phyloP scores from a whole-genome alignment of 2,797 vertebrate species.

The Alfaro cultratus region DNA sequence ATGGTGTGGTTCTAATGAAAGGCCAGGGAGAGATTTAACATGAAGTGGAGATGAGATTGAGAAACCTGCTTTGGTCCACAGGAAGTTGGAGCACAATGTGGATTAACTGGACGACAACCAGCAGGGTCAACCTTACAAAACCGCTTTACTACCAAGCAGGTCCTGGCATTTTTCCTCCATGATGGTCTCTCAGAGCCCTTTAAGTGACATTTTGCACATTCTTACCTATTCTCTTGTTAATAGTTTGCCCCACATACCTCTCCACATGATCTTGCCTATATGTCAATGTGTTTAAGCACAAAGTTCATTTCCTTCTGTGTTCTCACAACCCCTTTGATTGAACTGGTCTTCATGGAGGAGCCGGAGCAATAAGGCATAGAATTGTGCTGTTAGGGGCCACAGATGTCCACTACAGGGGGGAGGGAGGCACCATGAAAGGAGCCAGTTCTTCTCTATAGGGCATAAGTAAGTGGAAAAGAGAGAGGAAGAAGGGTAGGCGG shows the following conservation, averaged over 20 bases:
- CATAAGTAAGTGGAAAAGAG: slow-evolving; percentile 60
- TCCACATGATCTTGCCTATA: slow-evolving; percentile 70
- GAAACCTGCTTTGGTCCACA: slow-evolving; percentile 66
- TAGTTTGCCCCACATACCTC: slow-evolving; percentile 51
- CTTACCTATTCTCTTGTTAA: slow-evolving; percentile 66
- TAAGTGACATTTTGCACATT: slow-evolving; percentile 66
- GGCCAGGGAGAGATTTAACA: slow-evolving; percentile 74
- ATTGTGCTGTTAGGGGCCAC: slow-evolving; percentile 63
- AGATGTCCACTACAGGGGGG: slow-evolving; percentile 70
- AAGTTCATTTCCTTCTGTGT: slow-evolving; percentile 70
- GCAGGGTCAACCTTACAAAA: slow-evolving; percentile 61
- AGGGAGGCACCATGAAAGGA: slow-evolving; percentile 67
- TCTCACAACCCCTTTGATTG: slow-evolving; percentile 68
- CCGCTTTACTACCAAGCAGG: slow-evolving; percentile 44
- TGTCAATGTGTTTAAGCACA: slow-evolving; percentile 66
- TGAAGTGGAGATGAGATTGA: slow-evolving; percentile 74
- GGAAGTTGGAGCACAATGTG: slow-evolving; percentile 70
- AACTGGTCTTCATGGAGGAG: slow-evolving; percentile 62
- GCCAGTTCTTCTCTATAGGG: slow-evolving; percentile 74
- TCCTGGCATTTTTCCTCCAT: slow-evolving; percentile 51
- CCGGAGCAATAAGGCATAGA: slow-evolving; percentile 74
- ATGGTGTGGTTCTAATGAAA: slow-evolving; percentile 77
- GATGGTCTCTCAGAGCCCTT: slow-evolving; percentile 55
- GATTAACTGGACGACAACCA: slow-evolving; percentile 65
- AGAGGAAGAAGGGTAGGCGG: slow-evolving; percentile 42